Conservation (phyloP, 2,113 vertebrate species). For the Cyanistes caeruleus region DNA sequence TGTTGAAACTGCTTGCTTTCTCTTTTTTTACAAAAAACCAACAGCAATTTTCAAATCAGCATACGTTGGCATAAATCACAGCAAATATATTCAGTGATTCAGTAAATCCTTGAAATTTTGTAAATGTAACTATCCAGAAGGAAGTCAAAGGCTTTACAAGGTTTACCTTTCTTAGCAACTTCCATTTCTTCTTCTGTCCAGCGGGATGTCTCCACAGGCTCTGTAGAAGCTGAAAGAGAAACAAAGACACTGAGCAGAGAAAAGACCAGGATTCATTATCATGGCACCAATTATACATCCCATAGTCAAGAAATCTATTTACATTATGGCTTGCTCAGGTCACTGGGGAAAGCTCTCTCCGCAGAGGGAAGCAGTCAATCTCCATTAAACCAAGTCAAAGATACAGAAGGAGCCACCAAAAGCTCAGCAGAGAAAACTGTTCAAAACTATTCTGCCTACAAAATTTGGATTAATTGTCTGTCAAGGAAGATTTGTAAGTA, state of each 20-base stretch:
- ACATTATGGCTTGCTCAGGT: conserved; percentile 72
- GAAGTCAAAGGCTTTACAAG: background rate
- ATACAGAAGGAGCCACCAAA: background rate
- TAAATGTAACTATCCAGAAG: background rate
- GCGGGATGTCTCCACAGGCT: conserved; percentile 96
- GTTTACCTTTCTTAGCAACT: conserved; percentile 97
- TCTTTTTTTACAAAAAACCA: too few species aligned
- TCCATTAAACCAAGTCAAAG: conserved; percentile 69
- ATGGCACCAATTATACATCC: conserved; percentile 51
- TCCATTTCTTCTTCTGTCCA: conserved; percentile 99
- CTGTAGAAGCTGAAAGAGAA: conserved; percentile 83
- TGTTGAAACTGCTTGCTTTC: background rate
- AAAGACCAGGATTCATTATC: conserved; percentile 55
- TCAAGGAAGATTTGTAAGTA: background rate
- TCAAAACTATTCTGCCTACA: background rate
- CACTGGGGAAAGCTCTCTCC: conserved; percentile 34
- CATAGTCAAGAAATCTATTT: conserved; percentile 79
- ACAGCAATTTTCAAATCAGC: background rate
- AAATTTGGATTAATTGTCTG: background rate
- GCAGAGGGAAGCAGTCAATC: conserved; percentile 65
- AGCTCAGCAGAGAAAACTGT: background rate
- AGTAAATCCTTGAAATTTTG: background rate
- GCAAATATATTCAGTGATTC: background rate
- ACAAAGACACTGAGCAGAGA: conserved; percentile 33
- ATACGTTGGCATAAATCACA: background rate